These are phyloP conservation scores for Vimba vimba DNA, from an alignment of 2,113 vertebrate species.

Conservation along the genomic window DNA sequence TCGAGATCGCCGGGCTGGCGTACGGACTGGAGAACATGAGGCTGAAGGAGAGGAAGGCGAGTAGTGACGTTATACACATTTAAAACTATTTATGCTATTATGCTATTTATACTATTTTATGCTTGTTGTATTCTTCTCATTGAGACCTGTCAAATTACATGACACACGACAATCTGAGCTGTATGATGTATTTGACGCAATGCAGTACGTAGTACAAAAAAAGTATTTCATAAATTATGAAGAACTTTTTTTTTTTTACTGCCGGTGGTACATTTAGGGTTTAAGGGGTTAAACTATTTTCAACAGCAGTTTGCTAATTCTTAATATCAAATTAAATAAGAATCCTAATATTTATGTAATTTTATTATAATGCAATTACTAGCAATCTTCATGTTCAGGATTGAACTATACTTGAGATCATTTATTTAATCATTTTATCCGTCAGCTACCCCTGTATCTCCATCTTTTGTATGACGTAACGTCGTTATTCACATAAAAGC, in stretches of 20 bases:
- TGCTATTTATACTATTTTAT: too few species aligned
- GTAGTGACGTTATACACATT: neutral
- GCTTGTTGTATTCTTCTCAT: too few species aligned
- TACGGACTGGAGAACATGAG: constrained; percentile 87
- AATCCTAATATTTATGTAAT: neutral
- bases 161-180: too few species aligned
- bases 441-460: too few species aligned
- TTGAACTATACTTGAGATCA: neutral
- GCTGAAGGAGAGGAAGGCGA: constrained; percentile 85
- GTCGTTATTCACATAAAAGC: too few species aligned
- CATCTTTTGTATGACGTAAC: too few species aligned
- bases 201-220: too few species aligned
- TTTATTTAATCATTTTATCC: neutral
- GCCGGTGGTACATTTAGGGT: too few species aligned
- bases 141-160: too few species aligned
- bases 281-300: neutral
- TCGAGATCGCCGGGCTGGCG: constrained; percentile 88
- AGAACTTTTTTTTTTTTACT: too few species aligned
- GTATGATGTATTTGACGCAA: too few species aligned
- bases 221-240: too few species aligned
- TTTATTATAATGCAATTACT: neutral
- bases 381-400: neutral
- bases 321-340: neutral
- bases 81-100: neutral
- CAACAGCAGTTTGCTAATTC: neutral